Base-by-base conservation (phyloP, 2,113 vertebrate species). In the Talpa occidentalis region DNA sequence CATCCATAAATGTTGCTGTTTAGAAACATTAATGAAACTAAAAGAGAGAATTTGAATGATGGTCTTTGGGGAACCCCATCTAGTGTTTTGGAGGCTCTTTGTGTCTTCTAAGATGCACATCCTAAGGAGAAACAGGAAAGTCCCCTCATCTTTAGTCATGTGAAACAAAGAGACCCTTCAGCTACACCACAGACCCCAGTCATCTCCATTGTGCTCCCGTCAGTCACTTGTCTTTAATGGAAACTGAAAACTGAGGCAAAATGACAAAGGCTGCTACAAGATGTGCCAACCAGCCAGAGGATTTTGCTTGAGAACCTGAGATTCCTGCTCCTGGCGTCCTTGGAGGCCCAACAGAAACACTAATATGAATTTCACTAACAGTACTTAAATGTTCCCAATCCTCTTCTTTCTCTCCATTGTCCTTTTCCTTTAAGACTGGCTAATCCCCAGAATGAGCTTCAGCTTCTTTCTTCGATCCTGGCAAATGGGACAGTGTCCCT, bases 361-460 rank as follows among this genome's bases (percentile, higher is more conserved):
- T 42, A 37, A 35, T 4, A 49, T 0, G 4, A 22, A 52, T 56
- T 91, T 80, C 47, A 30, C 22, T 64, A 64, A 79, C 0, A 67
- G 6, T 67, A 32, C 14, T 67, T 28, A 49, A 1, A 47, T 11
- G 2, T 2, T 40, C 40, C 30, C 28, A 2, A 22, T 0, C 10
- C 10, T 5, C 4, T 21, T 52, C 3, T 22, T 2, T 47, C 14
- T 66, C 2, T 80, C 4, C 40, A 5, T n/a, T 24, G 10, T 11
- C 19, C 21, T 78, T 72, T 69, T 17, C 26, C 26, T 79, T 40
- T 85, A 59, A 73, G 21, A n/a, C 19, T 49, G 49, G 6, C 42
- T 42, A 15, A 59, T 3, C 64, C 66, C 11, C 47, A 84, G 9
- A 80, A 44, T 60, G 5, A 93, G 22, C 30, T 28, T 95, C n/a